phyloP scores from a whole-genome alignment of 2,113 vertebrate genomes.

The Carassius gibelio region DNA sequence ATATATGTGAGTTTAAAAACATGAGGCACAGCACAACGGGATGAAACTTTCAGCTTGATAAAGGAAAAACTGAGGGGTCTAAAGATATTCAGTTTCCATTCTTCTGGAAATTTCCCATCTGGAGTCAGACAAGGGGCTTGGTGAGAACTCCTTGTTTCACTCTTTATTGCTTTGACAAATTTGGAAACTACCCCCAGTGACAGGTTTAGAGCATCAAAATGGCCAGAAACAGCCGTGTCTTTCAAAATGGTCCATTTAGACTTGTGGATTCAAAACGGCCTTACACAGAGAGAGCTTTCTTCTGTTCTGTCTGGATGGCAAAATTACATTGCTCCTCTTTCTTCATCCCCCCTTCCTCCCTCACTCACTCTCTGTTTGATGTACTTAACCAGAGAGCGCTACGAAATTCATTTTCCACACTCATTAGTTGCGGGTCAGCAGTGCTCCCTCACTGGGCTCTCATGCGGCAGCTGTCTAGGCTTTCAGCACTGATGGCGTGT shows the following conservation, averaged over 20 bases:
- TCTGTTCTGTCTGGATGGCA: slow-evolving; percentile 15
- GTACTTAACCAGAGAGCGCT: slow-evolving; percentile 22
- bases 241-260: slow-evolving; percentile 5
- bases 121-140: slow-evolving; percentile 2
- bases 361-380: not conserved
- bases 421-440: slow-evolving; percentile 22
- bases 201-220: not conserved
- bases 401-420: slow-evolving; percentile 29
- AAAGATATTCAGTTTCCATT: not conserved
- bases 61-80: not conserved
- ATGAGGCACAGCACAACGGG: not conserved
- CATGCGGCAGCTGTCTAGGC: slow-evolving; percentile 16
- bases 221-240: not conserved
- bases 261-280: slow-evolving; percentile 19
- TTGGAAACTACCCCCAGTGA: slow-evolving; percentile 22
- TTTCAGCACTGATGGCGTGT: slow-evolving; percentile 12
- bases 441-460: slow-evolving; percentile 20
- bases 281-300: slow-evolving; percentile 29
- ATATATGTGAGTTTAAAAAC: too few species aligned
- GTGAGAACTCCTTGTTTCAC: slow-evolving; percentile 7
- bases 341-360: not conserved
- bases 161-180: slow-evolving; percentile 14
- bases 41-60: not conserved
- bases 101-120: slow-evolving; percentile 2
- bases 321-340: slow-evolving; percentile 1